Conservation (phyloP, 64 coral and sea anemone species). For the Stichodactyla mertensii region DNA sequence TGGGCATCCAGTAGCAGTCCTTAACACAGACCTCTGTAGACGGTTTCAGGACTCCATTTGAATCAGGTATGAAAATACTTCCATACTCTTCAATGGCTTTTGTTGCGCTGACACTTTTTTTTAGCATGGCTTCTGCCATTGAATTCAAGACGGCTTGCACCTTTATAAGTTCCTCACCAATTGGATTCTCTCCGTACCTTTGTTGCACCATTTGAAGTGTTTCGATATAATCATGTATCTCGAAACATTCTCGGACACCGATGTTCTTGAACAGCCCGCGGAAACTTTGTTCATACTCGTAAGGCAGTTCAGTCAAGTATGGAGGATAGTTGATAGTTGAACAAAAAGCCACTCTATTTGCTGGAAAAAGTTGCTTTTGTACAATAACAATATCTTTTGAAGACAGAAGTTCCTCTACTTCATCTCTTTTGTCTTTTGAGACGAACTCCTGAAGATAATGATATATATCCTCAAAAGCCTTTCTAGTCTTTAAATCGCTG, state of each 20-base stretch:
- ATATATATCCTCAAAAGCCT: constrained; percentile 42
- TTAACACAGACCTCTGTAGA: constrained; percentile 41
- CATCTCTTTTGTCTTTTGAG: constrained; percentile 1
- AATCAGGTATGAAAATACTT: constrained; percentile 39
- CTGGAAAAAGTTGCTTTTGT: constrained; percentile 17
- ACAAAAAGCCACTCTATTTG: constrained; percentile 38
- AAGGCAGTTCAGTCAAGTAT: constrained; percentile 30
- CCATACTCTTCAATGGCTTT: constrained; percentile 22
- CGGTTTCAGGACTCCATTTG: constrained; percentile 28
- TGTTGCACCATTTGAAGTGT: constrained; percentile 34
- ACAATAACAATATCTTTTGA: constrained; percentile 39
- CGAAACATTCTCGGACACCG: constrained; percentile 54
- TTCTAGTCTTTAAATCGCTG: background rate
- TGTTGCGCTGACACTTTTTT: background rate
- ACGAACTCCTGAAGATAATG: constrained; percentile 30
- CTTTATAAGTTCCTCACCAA: constrained; percentile 23
- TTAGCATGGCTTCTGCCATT: background rate
- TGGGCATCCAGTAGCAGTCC: constrained; percentile 66
- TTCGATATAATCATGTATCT: constrained; percentile 17
- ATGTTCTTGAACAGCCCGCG: constrained; percentile 28
- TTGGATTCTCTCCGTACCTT: background rate
- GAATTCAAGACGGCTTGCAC: background rate
- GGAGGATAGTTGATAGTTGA: constrained; percentile 22
- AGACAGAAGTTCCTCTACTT: background rate
- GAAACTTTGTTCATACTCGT: background rate